Conservation (phyloP, 2,113 vertebrate genomes). For the Etia nguti region DNA sequence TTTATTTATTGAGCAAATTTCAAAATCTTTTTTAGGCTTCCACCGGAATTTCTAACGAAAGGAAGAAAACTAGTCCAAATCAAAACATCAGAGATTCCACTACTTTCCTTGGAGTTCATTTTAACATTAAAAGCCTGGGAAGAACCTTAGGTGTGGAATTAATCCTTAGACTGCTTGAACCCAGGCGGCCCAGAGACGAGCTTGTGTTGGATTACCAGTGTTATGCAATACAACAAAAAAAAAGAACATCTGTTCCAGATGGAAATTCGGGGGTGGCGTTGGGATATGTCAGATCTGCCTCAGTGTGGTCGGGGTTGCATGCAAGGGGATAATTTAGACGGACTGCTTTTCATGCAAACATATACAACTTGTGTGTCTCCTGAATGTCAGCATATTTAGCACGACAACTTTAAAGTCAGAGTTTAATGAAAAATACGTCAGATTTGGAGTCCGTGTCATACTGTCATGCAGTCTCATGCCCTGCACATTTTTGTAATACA, state of each 20-base stretch:
- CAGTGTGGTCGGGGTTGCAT: slow-evolving; percentile 59
- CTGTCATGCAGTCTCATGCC: not conserved
- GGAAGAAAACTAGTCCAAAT: not conserved
- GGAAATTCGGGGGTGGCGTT: slow-evolving; percentile 42
- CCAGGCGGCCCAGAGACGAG: not conserved
- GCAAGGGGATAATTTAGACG: slow-evolving; percentile 50
- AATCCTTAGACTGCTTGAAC: not conserved
- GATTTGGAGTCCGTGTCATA: not conserved
- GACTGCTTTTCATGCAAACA: slow-evolving; percentile 35
- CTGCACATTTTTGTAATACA: not conserved
- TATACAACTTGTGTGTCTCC: slow-evolving; percentile 35
- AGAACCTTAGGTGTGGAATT: not conserved
- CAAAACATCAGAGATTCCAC: not conserved
- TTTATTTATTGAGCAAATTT: not conserved
- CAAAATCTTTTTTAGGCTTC: not conserved
- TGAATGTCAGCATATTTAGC: not conserved
- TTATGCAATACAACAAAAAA: slow-evolving; percentile 62
- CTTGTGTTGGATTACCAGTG: slow-evolving; percentile 47
- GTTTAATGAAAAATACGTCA: not conserved
- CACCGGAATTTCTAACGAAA: not conserved
- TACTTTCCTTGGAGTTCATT: not conserved
- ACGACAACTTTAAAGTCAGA: not conserved
- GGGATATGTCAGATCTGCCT: slow-evolving; percentile 34
- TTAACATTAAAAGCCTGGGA: slow-evolving; percentile 16
- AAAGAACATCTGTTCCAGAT: slow-evolving; percentile 64